Conservation (phyloP, 2,888 invertebrate genomes). For the Sympetrum striolatum region DNA sequence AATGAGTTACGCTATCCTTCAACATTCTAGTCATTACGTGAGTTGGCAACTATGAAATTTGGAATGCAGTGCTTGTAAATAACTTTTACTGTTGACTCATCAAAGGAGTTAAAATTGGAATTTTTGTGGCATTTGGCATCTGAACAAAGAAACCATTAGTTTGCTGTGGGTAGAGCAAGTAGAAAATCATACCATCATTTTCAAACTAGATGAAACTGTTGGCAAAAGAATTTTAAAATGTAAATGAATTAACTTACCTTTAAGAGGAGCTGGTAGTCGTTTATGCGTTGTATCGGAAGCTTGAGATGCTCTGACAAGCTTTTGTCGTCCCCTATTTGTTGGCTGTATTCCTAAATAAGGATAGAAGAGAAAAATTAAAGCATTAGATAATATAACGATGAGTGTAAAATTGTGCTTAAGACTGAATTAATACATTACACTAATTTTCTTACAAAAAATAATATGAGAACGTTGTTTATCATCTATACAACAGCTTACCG, state of each 20-base stretch:
- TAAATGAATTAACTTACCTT: slow-evolving; percentile 69
- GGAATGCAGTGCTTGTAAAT: neutral
- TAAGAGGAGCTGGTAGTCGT: slow-evolving; percentile 93
- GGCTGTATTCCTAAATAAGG: slow-evolving; percentile 75
- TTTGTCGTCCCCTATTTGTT: slow-evolving; percentile 87
- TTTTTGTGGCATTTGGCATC: neutral
- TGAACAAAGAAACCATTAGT: slow-evolving; percentile 1
- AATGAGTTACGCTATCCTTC: too few relatives aligned
- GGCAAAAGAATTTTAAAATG: neutral
- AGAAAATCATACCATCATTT: neutral
- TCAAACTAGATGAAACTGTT: neutral
- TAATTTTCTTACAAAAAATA: too few relatives aligned
- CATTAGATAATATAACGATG: neutral
- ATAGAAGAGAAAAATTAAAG: neutral
- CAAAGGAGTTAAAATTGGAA: neutral
- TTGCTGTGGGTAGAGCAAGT: neutral
- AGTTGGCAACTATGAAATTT: neutral
- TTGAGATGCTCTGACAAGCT: slow-evolving; percentile 88
- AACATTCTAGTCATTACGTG: neutral
- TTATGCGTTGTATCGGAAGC: slow-evolving; percentile 92
- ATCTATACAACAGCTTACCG: too few relatives aligned
- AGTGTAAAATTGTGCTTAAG: neutral
- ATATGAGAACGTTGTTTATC: too few relatives aligned
- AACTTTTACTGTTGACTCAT: slow-evolving; percentile 27
- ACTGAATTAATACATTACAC: too few relatives aligned